Evolutionary conservation across 53 echinoderm and acorn worm species (phyloP).

Genomic region (Echinarachnius parma): DNA sequence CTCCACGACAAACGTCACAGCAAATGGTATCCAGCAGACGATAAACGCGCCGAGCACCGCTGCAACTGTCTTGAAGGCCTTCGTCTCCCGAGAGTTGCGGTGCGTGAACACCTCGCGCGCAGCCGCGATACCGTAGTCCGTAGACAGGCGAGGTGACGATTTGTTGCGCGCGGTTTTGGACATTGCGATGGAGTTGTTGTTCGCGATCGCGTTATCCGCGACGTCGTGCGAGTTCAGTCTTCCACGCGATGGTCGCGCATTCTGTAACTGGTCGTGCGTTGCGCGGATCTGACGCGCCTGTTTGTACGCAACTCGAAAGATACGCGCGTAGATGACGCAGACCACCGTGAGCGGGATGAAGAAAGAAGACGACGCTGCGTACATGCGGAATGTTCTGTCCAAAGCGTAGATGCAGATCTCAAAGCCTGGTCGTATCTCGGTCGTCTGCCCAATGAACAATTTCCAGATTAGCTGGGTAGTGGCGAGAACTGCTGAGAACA

Average conservation of each 20-base stretch:
- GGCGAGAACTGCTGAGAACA: constrained; percentile 35
- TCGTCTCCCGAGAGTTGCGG: constrained; percentile 57
- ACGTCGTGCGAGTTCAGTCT: constrained; percentile 9
- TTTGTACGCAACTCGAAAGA: constrained; percentile 55
- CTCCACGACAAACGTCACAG: constrained; percentile 70
- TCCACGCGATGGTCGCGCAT: background rate
- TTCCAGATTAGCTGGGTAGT: constrained; percentile 42
- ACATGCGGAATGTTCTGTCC: constrained; percentile 35
- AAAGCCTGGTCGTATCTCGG: constrained; percentile 16
- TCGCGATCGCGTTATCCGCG: background rate
- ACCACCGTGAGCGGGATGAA: constrained; percentile 52
- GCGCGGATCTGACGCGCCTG: constrained; percentile 54
- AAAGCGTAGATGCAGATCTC: constrained; percentile 40
- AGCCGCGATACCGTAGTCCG: constrained; percentile 10
- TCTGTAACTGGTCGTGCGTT: constrained; percentile 21
- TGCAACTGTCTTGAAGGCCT: constrained; percentile 84
- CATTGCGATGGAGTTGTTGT: background rate
- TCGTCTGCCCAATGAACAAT: constrained; percentile 23
- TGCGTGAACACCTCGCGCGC: constrained; percentile 10
- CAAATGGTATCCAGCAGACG: constrained; percentile 83
- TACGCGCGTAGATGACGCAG: constrained; percentile 49
- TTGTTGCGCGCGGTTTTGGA: constrained; percentile 10
- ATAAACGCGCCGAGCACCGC: constrained; percentile 84
- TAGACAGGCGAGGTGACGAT: constrained; percentile 35
- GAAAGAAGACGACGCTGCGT: constrained; percentile 47